Conservation (phyloP, 2,113 vertebrate genomes). For the Glaucidium brasilianum region DNA sequence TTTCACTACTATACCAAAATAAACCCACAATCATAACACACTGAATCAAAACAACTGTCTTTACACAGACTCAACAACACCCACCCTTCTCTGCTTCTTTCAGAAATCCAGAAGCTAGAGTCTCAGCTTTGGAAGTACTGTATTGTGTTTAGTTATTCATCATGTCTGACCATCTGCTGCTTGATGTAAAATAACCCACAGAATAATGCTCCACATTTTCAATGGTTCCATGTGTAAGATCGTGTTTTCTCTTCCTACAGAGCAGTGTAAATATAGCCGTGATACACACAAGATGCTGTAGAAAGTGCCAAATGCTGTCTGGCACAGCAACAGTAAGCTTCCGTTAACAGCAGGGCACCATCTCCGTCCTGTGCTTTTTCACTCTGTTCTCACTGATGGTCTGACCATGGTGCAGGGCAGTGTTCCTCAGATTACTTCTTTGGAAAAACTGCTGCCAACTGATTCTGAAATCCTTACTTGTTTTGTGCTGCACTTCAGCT, state of each 20-base stretch:
- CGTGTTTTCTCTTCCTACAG: neutral
- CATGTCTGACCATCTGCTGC: neutral
- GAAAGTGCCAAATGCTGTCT: neutral
- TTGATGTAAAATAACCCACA: neutral
- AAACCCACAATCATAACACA: neutral
- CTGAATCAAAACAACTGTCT: neutral
- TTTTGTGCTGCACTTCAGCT: neutral
- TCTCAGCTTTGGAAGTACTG: neutral
- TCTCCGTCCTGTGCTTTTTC: neutral
- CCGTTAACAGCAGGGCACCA: neutral
- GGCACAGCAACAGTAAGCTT: neutral
- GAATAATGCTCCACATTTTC: neutral
- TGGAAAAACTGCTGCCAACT: neutral
- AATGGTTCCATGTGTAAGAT: neutral
- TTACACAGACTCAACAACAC: neutral
- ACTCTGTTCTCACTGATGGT: neutral
- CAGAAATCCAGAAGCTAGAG: neutral
- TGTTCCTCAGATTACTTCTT: neutral
- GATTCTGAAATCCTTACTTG: neutral
- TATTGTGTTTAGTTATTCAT: neutral
- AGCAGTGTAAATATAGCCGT: neutral
- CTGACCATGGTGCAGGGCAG: neutral
- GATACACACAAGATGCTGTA: neutral
- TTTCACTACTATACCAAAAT: neutral
- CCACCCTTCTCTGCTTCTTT: neutral